phyloP scores from a whole-genome alignment of 2,113 vertebrate species.

The Ornithorhynchus anatinus region DNA sequence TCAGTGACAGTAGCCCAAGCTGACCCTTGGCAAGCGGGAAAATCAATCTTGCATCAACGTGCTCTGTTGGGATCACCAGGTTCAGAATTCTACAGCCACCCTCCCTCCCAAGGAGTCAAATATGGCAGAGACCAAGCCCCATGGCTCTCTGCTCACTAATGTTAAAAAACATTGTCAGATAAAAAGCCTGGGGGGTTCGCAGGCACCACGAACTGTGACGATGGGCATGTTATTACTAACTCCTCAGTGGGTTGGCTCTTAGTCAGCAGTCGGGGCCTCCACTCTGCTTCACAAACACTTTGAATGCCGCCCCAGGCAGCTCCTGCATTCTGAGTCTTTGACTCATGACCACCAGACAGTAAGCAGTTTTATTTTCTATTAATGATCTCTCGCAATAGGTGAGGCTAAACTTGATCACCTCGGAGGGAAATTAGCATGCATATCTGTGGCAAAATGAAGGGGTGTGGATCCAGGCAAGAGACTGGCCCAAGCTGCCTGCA shows the following conservation, averaged over 20 bases:
- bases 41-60: slow-evolving; percentile 19
- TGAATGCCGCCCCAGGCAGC: slow-evolving; percentile 28
- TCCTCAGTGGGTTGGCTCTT: slow-evolving; percentile 72
- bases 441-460: neutral
- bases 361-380: slow-evolving; percentile 34
- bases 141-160: neutral
- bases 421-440: neutral
- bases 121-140: neutral
- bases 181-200: slow-evolving; percentile 34
- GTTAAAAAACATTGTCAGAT: slow-evolving; percentile 45
- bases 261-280: slow-evolving; percentile 70
- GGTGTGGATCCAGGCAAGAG: neutral
- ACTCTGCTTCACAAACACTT: slow-evolving; percentile 60
- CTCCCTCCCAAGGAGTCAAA: slow-evolving; percentile 45
- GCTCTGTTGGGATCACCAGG: slow-evolving; percentile 30
- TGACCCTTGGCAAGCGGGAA: slow-evolving; percentile 34
- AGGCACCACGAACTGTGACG: slow-evolving; percentile 30
- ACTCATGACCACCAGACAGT: neutral
- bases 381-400: neutral
- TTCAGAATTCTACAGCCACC: slow-evolving; percentile 45
- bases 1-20: slow-evolving; percentile 48
- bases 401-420: neutral
- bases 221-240: slow-evolving; percentile 66
- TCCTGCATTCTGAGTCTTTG: slow-evolving; percentile 22
- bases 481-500: neutral